These are phyloP conservation scores for Eulithis testata DNA, from an alignment of 2,888 invertebrate species.

Conservation along the genomic window DNA sequence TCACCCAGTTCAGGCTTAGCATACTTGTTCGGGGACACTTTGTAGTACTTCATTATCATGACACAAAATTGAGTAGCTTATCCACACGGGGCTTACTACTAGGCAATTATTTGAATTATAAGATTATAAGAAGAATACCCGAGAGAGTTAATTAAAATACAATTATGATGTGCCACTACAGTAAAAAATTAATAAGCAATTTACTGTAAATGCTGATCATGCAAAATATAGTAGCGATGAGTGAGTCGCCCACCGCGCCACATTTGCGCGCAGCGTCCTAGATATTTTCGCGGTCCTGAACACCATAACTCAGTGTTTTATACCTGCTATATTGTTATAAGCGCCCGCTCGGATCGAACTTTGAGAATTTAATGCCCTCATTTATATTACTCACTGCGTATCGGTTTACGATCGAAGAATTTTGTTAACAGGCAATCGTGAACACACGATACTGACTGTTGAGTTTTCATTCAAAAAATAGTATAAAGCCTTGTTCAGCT, in stretches of 20 bases:
- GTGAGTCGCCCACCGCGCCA: too few relatives aligned
- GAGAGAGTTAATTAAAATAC: too few relatives aligned
- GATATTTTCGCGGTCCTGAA: slow-evolving; percentile 6
- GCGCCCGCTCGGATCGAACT: slow-evolving; percentile 21
- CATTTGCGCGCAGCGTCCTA: neutral
- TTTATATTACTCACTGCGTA: slow-evolving; percentile 20
- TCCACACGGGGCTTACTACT: too few relatives aligned
- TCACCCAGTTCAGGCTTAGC: too few relatives aligned
- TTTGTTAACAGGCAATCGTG: slow-evolving; percentile 2
- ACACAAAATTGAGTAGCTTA: too few relatives aligned
- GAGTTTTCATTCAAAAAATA: neutral
- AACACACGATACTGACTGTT: neutral
- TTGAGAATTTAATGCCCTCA: slow-evolving; percentile 18
- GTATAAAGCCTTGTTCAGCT: neutral
- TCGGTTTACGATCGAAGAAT: slow-evolving; percentile 15
- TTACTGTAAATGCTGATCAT: neutral
- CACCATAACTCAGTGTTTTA: slow-evolving; percentile 30
- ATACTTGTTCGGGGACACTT: too few relatives aligned
- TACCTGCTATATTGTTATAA: slow-evolving; percentile 30
- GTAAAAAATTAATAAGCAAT: neutral
- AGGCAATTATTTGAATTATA: too few relatives aligned
- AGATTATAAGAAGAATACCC: too few relatives aligned
- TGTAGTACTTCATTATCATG: too few relatives aligned
- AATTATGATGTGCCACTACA: too few relatives aligned
- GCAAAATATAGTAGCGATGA: neutral